These are phyloP conservation scores for Kryptopterus vitreolus DNA, from an alignment of 2,797 vertebrate genomes.

Conservation along the genomic window DNA sequence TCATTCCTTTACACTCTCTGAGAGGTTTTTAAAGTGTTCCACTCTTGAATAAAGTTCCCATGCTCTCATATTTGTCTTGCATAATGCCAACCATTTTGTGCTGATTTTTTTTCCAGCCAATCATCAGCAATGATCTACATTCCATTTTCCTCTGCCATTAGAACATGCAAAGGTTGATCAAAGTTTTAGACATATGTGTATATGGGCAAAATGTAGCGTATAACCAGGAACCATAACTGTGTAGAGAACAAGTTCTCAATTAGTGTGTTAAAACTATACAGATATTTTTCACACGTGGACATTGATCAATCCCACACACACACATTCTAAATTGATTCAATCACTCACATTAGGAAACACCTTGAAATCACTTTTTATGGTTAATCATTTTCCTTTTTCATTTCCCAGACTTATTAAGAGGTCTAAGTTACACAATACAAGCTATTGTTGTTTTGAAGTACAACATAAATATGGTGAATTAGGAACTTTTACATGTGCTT, in stretches of 20 bases:
- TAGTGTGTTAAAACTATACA: not conserved
- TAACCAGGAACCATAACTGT: not conserved
- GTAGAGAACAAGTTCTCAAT: not conserved
- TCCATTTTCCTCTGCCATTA: not conserved
- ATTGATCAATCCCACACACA: not conserved
- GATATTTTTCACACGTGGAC: not conserved
- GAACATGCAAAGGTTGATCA: not conserved
- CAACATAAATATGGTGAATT: not conserved
- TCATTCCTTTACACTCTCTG: constrained; percentile 9
- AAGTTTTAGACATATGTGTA: not conserved
- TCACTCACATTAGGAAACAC: not conserved
- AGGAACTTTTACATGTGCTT: not conserved
- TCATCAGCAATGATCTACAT: not conserved
- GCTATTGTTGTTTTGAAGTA: not conserved
- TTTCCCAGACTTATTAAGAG: not conserved
- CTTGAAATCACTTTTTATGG: not conserved
- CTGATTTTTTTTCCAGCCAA: not conserved
- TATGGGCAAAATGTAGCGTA: not conserved
- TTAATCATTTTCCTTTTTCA: too few relatives aligned
- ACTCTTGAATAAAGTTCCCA: not conserved
- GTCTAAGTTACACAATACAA: not conserved
- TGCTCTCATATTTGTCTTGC: not conserved
- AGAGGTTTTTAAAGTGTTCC: constrained; percentile 6
- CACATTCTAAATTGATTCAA: not conserved
- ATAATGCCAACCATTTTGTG: not conserved